Conservation (phyloP, 2,797 vertebrate genomes). For the Acropternis orthonyx region DNA sequence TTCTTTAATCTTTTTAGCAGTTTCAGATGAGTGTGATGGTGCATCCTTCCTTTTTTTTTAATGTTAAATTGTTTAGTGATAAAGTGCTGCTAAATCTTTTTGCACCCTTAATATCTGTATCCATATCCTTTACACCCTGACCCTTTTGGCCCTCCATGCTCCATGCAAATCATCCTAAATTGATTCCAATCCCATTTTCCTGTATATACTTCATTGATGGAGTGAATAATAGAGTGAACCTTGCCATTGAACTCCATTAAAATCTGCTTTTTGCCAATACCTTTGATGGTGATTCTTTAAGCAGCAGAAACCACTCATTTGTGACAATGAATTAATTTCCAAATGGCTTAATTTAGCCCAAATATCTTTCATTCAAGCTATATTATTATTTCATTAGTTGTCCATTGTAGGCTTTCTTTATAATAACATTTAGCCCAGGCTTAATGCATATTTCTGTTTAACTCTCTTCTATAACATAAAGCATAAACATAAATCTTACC, state of each 20-base stretch:
- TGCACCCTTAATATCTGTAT: not conserved
- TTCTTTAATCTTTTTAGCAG: not conserved
- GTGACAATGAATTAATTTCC: not conserved
- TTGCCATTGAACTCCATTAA: slow-evolving; percentile 7
- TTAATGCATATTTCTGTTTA: not conserved
- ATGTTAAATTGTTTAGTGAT: not conserved
- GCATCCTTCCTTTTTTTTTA: not conserved
- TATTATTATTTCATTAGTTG: not conserved
- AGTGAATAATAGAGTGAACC: not conserved
- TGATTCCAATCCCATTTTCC: not conserved
- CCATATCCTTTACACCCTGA: not conserved
- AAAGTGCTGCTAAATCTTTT: not conserved
- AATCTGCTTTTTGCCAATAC: not conserved
- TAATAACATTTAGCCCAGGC: not conserved
- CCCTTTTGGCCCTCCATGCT: not conserved
- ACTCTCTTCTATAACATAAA: not conserved
- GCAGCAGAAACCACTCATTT: not conserved
- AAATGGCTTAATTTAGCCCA: not conserved
- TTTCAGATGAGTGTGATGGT: not conserved
- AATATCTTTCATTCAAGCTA: not conserved
- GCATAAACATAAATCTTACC: not conserved
- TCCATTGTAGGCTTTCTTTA: not conserved
- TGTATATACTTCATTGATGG: not conserved
- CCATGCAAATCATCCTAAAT: not conserved
- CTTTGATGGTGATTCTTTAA: not conserved